These are phyloP conservation scores for Apamea sordens DNA, from an alignment of 2,888 invertebrate genomes.

Conservation along the genomic window DNA sequence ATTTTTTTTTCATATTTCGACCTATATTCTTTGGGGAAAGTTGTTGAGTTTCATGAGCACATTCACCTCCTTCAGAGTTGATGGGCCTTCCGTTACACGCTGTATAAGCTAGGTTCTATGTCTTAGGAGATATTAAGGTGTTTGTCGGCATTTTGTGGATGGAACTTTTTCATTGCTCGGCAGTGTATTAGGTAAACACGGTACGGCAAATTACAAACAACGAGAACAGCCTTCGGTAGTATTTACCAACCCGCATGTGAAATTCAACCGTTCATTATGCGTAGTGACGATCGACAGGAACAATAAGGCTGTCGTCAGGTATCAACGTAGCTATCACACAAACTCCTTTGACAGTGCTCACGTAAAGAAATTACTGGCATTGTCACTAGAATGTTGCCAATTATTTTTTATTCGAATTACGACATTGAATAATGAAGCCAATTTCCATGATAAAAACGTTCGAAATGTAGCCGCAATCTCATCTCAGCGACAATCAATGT, in stretches of 20 bases:
- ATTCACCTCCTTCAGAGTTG: too few relatives aligned
- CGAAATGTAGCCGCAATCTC: neutral
- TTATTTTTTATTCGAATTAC: constrained; percentile 2
- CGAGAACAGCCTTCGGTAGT: constrained; percentile 52
- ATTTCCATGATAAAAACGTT: neutral
- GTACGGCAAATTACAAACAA: constrained; percentile 58
- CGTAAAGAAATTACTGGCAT: constrained; percentile 25
- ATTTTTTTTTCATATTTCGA: too few relatives aligned
- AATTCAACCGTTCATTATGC: constrained; percentile 72
- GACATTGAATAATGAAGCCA: neutral
- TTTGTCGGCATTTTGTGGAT: too few relatives aligned
- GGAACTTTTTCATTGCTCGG: too few relatives aligned
- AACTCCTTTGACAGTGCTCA: constrained; percentile 44
- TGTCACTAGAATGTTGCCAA: neutral
- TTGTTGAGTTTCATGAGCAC: too few relatives aligned
- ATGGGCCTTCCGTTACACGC: too few relatives aligned
- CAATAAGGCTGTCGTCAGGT: constrained; percentile 57
- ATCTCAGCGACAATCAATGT: neutral
- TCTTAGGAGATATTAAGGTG: too few relatives aligned
- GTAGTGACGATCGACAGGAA: constrained; percentile 60
- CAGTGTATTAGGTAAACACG: constrained; percentile 56
- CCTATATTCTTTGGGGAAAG: too few relatives aligned
- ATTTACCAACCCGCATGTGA: constrained; percentile 73
- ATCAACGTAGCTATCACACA: constrained; percentile 27
- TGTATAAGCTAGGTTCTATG: too few relatives aligned